Conservation (phyloP, 2,113 vertebrate species). For the Corythornis vintsioides region DNA sequence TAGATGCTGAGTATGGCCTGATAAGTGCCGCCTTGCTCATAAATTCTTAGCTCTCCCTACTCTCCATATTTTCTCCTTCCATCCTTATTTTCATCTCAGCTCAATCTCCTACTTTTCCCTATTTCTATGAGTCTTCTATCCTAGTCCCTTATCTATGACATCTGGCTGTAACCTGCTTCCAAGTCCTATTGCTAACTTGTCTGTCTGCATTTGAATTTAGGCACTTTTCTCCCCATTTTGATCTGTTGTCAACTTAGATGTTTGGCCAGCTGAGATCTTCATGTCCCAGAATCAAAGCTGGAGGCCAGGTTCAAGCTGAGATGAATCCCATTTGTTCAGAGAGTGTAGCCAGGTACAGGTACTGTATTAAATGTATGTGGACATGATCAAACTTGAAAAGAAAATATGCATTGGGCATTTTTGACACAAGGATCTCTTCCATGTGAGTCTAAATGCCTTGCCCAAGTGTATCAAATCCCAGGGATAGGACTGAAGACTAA, state of each 20-base stretch:
- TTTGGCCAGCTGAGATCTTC: neutral
- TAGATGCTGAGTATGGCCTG: neutral
- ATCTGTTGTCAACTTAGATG: neutral
- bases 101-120: neutral
- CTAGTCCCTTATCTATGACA: neutral
- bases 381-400: neutral
- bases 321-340: neutral
- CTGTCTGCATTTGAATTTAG: neutral
- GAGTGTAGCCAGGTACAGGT: neutral
- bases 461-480: neutral
- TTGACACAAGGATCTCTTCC: neutral
- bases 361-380: neutral
- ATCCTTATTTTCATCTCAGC: neutral
- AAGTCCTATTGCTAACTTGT: neutral
- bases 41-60: neutral
- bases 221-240: neutral
- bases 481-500: neutral
- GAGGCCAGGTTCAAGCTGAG: neutral
- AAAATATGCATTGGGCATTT: neutral
- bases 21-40: neutral
- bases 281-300: neutral
- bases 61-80: neutral
- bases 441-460: neutral
- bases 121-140: neutral
- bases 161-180: neutral